Percentiles rank a stretch among this genome's conserved stretches.
phyloP scores from a whole-genome alignment of 1,140 invertebrate genomes.

The Brachionus rubens region DNA sequence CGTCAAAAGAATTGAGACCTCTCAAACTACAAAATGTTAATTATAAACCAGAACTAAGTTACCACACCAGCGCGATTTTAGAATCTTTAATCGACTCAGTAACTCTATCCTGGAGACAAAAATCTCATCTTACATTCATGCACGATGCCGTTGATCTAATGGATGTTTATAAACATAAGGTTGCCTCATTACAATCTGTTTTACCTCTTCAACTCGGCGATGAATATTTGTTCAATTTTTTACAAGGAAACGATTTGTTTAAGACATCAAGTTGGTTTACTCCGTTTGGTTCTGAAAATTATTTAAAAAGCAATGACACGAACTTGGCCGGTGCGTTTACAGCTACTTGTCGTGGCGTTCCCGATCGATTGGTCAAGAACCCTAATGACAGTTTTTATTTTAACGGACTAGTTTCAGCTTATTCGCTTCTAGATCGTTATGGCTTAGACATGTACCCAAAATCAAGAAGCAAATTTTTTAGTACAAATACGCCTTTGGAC shows the following conservation, averaged over 20 bases:
- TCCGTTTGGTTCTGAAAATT: neutral
- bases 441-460: conserved; percentile 22
- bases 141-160: conserved; percentile 5
- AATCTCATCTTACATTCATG: conserved; percentile 11
- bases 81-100: conserved; percentile 75
- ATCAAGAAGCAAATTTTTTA: conserved; percentile 26
- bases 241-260: conserved; percentile 25
- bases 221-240: conserved; percentile 31
- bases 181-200: conserved; percentile 12
- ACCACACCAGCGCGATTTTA: conserved; percentile 75
- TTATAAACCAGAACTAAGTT: conserved; percentile 64
- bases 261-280: conserved; percentile 18
- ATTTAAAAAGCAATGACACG: neutral
- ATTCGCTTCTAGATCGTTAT: conserved; percentile 8
- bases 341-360: neutral
- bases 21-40: neutral
- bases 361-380: conserved; percentile 23
- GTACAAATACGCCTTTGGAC: neutral
- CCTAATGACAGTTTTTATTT: conserved; percentile 13
- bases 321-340: conserved; percentile 1
- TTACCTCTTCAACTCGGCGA: conserved; percentile 20
- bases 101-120: conserved; percentile 70
- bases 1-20: neutral
- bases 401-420: conserved; percentile 6
- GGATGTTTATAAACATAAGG: conserved; percentile 41